A percentile compares a stretch with the other conserved stretches of the same genome.
Evolutionary conservation across 2,888 invertebrate species (phyloP).

Genomic region (Autographa pulchrina): DNA sequence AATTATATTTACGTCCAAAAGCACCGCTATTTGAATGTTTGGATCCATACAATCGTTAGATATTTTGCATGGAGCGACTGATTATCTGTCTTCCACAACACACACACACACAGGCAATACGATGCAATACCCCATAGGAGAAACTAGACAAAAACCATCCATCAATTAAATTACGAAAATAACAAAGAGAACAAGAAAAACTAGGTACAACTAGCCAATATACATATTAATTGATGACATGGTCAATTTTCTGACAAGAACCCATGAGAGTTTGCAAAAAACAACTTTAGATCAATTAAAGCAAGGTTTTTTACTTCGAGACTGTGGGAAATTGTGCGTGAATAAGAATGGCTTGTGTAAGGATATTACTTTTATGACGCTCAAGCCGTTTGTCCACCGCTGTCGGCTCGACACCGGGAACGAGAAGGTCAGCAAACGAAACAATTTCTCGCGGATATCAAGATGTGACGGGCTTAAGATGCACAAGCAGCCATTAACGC

Average conservation of each 20-base stretch:
- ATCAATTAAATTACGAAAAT: background rate
- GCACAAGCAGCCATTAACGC: no score
- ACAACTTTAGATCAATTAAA: conserved; percentile 8
- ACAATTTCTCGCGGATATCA: no score
- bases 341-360: background rate
- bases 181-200: background rate
- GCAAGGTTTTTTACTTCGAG: background rate
- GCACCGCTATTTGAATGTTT: no score
- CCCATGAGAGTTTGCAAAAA: conserved; percentile 8
- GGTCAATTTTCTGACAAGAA: background rate
- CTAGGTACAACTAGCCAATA: background rate
- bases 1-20: no score
- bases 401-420: no score
- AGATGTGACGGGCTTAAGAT: no score
- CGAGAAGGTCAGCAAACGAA: no score
- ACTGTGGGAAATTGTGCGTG: conserved; percentile 5
- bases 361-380: conserved; percentile 24
- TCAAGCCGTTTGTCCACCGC: background rate
- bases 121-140: background rate
- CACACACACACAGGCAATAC: background rate
- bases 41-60: no score
- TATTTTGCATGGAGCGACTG: no score
- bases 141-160: background rate
- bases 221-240: conserved; percentile 12
- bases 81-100: no score